These are phyloP conservation scores for Acronicta aceris DNA, from an alignment of 2,888 invertebrate species.

Conservation along the genomic window DNA sequence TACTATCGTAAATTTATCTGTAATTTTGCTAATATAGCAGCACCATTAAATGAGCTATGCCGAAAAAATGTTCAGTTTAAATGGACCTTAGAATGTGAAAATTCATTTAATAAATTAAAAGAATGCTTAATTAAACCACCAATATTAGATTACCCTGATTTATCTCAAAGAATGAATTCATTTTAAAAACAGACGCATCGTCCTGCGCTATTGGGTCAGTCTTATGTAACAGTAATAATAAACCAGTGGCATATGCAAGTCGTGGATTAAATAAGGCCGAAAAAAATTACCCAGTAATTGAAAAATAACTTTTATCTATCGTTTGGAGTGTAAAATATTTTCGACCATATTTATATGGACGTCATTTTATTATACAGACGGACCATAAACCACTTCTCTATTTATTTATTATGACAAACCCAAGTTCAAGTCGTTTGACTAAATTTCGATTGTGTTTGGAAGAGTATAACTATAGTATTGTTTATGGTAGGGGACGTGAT, in stretches of 20 bases:
- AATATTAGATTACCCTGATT: no score
- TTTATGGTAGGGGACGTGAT: slow-evolving; percentile 27
- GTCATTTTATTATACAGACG: slow-evolving; percentile 24
- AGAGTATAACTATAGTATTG: slow-evolving; percentile 31
- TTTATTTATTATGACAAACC: slow-evolving; percentile 29
- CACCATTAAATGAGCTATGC: slow-evolving; percentile 1
- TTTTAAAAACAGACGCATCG: slow-evolving; percentile 1
- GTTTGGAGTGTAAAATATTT: slow-evolving; percentile 36
- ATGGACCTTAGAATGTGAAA: neutral
- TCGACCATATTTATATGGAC: slow-evolving; percentile 34
- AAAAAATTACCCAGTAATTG: slow-evolving; percentile 28
- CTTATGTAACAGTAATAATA: slow-evolving; percentile 1
- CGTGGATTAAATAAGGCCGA: slow-evolving; percentile 25
- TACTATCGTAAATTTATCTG: neutral
- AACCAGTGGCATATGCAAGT: slow-evolving; percentile 27
- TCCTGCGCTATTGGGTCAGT: neutral
- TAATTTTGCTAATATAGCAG: neutral
- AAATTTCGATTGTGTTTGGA: slow-evolving; percentile 35
- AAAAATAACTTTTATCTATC: slow-evolving; percentile 33
- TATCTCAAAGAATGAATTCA: neutral
- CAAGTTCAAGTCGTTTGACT: slow-evolving; percentile 20
- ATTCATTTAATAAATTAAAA: no score
- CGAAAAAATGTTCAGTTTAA: neutral
- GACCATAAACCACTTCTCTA: slow-evolving; percentile 34
- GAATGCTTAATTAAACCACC: no score